Percentiles rank a stretch among this genome's conserved stretches.
These are phyloP conservation scores for Amblyopsis rosae DNA, from an alignment of 2,113 vertebrate species.

Conservation along the genomic window DNA sequence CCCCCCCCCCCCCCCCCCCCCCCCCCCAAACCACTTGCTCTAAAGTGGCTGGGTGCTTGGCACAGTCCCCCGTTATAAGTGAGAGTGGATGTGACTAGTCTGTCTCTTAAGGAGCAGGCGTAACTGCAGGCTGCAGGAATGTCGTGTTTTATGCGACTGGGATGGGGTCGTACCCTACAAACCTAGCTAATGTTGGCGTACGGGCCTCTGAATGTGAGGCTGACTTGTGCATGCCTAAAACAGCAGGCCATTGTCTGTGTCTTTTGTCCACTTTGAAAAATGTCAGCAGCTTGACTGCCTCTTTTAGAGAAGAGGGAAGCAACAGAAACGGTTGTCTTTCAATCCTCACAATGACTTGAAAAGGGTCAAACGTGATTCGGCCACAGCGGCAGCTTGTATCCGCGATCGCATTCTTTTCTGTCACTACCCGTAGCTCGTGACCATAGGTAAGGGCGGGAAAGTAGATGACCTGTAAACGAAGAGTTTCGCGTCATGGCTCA, in stretches of 20 bases:
- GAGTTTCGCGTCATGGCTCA: too few species aligned
- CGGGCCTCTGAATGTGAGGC: background rate
- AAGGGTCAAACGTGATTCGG: background rate
- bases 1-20: background rate
- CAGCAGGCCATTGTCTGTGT: constrained; percentile 46
- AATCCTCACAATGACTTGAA: constrained; percentile 25
- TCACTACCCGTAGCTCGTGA: too few species aligned
- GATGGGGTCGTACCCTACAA: background rate
- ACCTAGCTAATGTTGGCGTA: background rate
- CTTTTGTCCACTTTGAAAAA: constrained; percentile 56
- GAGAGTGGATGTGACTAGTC: constrained; percentile 8
- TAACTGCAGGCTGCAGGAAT: constrained; percentile 11
- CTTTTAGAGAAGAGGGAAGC: constrained; percentile 29
- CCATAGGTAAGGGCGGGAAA: too few species aligned
- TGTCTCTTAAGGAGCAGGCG: constrained; percentile 24
- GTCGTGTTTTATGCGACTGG: constrained; percentile 19
- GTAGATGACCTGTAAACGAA: too few species aligned
- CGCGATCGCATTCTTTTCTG: background rate
- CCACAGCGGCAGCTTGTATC: constrained; percentile 13
- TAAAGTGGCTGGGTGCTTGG: constrained; percentile 24
- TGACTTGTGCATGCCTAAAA: constrained; percentile 46
- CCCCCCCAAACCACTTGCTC: background rate
- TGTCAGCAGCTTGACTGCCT: constrained; percentile 27
- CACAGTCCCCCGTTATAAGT: constrained; percentile 13
- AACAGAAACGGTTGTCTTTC: constrained; percentile 8